These are phyloP conservation scores for Rhinoptilus africanus DNA, from an alignment of 2,113 vertebrate genomes.

Conservation along the genomic window DNA sequence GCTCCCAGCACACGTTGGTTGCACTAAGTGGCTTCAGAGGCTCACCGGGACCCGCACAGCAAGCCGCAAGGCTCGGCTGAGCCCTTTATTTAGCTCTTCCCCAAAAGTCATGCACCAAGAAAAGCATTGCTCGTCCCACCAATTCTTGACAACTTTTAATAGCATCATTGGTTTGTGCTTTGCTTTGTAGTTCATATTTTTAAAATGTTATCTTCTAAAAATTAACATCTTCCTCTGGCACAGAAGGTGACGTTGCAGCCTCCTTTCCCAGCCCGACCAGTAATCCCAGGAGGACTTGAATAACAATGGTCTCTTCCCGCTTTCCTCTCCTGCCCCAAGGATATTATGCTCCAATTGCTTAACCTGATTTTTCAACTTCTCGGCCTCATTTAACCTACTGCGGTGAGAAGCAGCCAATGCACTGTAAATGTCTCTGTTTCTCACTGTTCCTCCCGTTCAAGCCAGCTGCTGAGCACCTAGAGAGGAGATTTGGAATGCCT, in stretches of 20 bases:
- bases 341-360: conserved; percentile 34
- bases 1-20: not conserved
- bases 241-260: not conserved
- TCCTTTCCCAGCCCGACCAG: not conserved
- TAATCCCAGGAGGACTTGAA: not conserved
- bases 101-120: not conserved
- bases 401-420: not conserved
- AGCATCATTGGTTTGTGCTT: not conserved
- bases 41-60: not conserved
- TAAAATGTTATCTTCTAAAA: not conserved
- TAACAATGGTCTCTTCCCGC: not conserved
- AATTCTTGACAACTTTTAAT: not conserved
- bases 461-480: not conserved
- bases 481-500: not conserved
- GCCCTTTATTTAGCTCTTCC: not conserved
- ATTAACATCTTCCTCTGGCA: not conserved
- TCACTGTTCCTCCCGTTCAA: not conserved
- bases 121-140: not conserved
- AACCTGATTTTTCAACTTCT: conserved; percentile 37
- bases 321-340: not conserved
- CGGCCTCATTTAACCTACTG: conserved; percentile 32
- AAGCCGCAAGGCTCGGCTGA: not conserved
- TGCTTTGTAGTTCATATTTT: not conserved
- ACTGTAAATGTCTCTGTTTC: not conserved
- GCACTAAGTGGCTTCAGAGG: not conserved